Evolutionary conservation across 2,113 vertebrate species (phyloP).

Genomic region (Clarias batrachus): DNA sequence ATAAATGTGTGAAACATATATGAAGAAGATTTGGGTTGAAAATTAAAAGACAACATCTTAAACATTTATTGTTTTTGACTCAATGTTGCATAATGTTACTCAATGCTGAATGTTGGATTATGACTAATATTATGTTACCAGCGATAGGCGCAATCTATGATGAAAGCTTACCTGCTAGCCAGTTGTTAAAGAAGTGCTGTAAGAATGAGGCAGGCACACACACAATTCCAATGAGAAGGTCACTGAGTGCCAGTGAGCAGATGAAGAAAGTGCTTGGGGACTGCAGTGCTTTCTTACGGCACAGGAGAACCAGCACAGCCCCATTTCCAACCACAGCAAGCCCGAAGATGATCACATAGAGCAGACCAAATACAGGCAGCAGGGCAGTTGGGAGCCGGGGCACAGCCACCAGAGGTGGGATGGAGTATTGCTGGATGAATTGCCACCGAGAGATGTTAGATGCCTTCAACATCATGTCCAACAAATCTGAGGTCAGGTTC

Average conservation of each 20-base stretch:
- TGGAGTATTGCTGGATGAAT: slow-evolving; percentile 57
- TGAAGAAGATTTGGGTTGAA: not conserved
- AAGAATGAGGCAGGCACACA: slow-evolving; percentile 56
- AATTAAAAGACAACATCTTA: not conserved
- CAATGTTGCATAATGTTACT: not conserved
- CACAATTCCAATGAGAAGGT: slow-evolving; percentile 56
- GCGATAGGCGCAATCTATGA: not conserved
- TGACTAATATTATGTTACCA: not conserved
- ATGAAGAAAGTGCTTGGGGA: slow-evolving; percentile 58
- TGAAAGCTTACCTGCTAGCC: slow-evolving; percentile 54
- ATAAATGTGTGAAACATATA: not conserved
- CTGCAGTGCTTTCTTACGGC: slow-evolving; percentile 53
- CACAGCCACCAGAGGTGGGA: slow-evolving; percentile 52
- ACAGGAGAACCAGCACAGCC: slow-evolving; percentile 49
- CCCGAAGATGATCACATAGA: slow-evolving; percentile 55
- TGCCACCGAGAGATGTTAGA: slow-evolving; percentile 55
- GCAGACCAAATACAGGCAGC: slow-evolving; percentile 49
- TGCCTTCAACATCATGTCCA: slow-evolving; percentile 53
- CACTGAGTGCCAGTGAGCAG: slow-evolving; percentile 58
- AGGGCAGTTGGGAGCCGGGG: slow-evolving; percentile 52
- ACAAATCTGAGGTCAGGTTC: slow-evolving; percentile 54
- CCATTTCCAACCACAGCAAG: slow-evolving; percentile 55
- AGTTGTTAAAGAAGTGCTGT: slow-evolving; percentile 59
- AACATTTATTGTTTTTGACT: not conserved
- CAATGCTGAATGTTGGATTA: no score